Evolutionary conservation across 2,113 vertebrate genomes (phyloP).

Genomic region (Geococcyx californianus): DNA sequence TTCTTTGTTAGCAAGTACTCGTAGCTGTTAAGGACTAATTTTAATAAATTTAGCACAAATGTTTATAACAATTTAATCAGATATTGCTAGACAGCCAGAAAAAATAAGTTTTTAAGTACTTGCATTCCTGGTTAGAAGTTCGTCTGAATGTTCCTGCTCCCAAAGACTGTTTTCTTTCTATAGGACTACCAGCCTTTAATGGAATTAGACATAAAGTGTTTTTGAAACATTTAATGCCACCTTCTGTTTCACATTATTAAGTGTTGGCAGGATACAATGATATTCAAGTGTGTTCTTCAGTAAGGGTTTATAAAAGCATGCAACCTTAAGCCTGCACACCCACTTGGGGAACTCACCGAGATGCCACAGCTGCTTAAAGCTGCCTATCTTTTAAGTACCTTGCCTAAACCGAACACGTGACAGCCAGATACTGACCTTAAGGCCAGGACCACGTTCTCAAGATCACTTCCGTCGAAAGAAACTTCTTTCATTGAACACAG

Average conservation of each 20-base stretch:
- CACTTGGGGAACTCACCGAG: not conserved
- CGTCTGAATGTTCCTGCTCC: not conserved
- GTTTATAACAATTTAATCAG: not conserved
- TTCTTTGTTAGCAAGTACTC: not conserved
- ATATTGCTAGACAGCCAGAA: not conserved
- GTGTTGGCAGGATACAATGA: not conserved
- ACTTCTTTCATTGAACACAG: constrained; percentile 96
- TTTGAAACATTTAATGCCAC: not conserved
- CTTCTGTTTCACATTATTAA: not conserved
- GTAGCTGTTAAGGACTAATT: not conserved
- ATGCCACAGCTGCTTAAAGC: not conserved
- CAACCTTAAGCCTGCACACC: not conserved
- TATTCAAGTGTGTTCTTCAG: not conserved
- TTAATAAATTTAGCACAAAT: not conserved
- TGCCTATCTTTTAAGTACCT: not conserved
- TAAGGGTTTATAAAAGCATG: rapidly evolving
- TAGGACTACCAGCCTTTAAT: not conserved
- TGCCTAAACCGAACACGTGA: not conserved
- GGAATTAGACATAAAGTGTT: not conserved
- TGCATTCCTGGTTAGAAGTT: not conserved
- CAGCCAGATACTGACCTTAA: constrained; percentile 81
- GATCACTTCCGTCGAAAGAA: constrained; percentile 90
- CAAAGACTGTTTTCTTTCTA: not conserved
- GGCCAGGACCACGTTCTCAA: constrained; percentile 92
- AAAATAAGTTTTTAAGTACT: not conserved